Evolutionary conservation across 2,797 vertebrate genomes (phyloP), one percentile per base, ranked within the genome.

Genomic region (Echiichthys vipera): DNA sequence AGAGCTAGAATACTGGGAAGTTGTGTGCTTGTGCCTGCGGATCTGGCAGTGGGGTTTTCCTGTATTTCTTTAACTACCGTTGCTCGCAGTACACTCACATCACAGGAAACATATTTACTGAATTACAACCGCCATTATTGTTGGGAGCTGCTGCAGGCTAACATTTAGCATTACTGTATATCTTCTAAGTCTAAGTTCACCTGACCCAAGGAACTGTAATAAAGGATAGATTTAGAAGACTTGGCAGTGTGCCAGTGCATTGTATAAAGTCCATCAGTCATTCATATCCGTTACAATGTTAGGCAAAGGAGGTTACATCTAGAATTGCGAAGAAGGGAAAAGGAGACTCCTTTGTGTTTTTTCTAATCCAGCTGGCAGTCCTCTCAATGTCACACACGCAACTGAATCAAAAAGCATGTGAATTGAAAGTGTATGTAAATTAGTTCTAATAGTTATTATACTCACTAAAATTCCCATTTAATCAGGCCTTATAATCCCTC

Each of bases 81-180:
- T 47, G 17, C 59, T 74, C 7, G 2, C 25, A 32, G 9, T 62
- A 22, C 10, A 24, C 29, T 45, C 53, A 20, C 56, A 56, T 62
- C 29, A 59, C 39, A 57, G 22, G 29, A 29, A 66, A 69, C 36
- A 43, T n/a, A 64, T 72, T 67, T 55, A 43, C 49, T 5, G 3
- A 77, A 66, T 59, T 68, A 59, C 65, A 81, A 50, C 46, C 51
- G 51, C 66, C 36, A 71, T 74, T 68, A 46, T 73, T 66, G 58
- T 54, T 61, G 7, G 40, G 47, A 76, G 56, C 49, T 43, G 54
- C 69, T 71, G 62, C 55, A 68, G 68, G 47, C 54, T 62, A 74
- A 47, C 40, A 70, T 75, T 72, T 69, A 70, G 32, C 58, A 63
- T 75, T 17, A 42, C 49, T 47, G 18, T 45, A 22, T 58, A 49